Evolutionary conservation across 2,888 invertebrate species (phyloP).

Genomic region (Chesias legatella): DNA sequence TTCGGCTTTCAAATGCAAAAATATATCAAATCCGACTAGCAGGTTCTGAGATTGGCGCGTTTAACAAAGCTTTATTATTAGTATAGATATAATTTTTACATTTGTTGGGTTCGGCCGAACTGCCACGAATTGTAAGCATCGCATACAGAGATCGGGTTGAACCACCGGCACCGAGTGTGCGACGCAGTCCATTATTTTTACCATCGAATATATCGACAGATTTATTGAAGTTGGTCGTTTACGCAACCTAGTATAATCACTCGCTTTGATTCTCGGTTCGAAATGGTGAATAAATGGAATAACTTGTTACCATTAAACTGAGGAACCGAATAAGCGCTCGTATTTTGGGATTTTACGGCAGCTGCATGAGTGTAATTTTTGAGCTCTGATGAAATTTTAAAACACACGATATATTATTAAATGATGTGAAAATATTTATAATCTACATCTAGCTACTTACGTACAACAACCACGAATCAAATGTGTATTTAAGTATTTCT

Average conservation of each 20-base stretch:
- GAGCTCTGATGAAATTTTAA: background rate
- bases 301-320: constrained; percentile 9
- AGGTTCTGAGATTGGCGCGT: too few species aligned
- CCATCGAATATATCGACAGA: constrained; percentile 35
- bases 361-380: background rate
- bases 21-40: too few species aligned
- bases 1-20: too few species aligned
- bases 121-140: constrained; percentile 34
- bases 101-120: constrained; percentile 28
- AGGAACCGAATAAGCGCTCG: background rate
- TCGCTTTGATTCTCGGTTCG: constrained; percentile 30
- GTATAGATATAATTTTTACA: constrained; percentile 11
- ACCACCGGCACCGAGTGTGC: constrained; percentile 21
- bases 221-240: constrained; percentile 35
- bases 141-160: too few species aligned
- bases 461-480: too few species aligned
- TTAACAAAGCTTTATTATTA: too few species aligned
- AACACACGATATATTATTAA: too few species aligned
- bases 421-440: too few species aligned
- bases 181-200: constrained; percentile 42
- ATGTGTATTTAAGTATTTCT: too few species aligned
- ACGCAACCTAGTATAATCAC: constrained; percentile 32
- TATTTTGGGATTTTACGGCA: constrained; percentile 13
- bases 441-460: too few species aligned
- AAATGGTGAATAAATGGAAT: constrained; percentile 23